Base-by-base conservation (phyloP, 2,888 invertebrate genomes). In the Periphyllus acericola region DNA sequence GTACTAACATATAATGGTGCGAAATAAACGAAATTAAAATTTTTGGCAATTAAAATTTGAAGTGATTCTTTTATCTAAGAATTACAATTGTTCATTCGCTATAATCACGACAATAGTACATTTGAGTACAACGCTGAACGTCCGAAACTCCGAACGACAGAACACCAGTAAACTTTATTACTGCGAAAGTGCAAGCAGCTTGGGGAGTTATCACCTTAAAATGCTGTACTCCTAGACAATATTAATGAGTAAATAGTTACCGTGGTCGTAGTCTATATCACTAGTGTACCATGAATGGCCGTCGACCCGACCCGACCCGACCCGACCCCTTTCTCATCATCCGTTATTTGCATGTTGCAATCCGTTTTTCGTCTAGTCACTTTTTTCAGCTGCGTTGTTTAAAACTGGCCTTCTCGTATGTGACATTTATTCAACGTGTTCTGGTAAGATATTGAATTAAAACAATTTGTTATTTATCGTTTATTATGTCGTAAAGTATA, bases 321-420 rank as follows among this genome's bases (percentile, higher is more conserved):
- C 79, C 86, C 83, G 72, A 83, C 74, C 46, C 60, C 88, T 87
- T 40, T 83, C 68, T 55, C 71, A 55, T 14, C 89, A 68, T 21
- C 52, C 55, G 21, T 87, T 88, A 79, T 78, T 83, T 76, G 71
- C 76, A 88, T 75, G 89, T 89, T 79, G 78, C 52, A 72, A 75
- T 82, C 34, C 82, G 81, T 89, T 83, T 88, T 89, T 89, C 88
- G 80, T 89, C 89, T 88, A 82, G 76, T 88, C 81, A 83, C 60
- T 89, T 87, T 89, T 86, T 34, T 79, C 60, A 80, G 80, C 74
- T 78, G 66, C 68, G 76, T 74, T 72, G 55, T 80, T 87, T 8
- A 76, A 55, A 75, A 32, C 9, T 32, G 74, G 25, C 34, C 6
- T 74, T 29, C 21, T 60, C 46, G 60, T 32, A 19, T 66, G 29